Evolutionary conservation across 2,888 invertebrate genomes (phyloP), one percentile per base, ranked within the genome.

Genomic region (Catocala nupta): DNA sequence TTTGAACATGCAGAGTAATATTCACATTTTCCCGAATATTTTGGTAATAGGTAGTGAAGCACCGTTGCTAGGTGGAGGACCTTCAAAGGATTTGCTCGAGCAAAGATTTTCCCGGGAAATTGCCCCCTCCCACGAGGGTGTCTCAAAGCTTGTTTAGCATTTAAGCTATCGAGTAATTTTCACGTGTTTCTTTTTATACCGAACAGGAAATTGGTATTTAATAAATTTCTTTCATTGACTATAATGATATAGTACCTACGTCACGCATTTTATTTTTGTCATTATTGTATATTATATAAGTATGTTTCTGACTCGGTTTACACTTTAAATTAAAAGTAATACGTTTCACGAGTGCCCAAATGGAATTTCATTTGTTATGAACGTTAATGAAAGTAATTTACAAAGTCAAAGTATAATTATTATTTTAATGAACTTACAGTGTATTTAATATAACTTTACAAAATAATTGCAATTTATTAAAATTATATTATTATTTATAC

Each of bases 71-170:
- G 73, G 76, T 59, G 63, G 36, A 48, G 44, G 51, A 49, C 61
- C 67, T 70, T 81, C 70, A 78, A 79, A 82, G 74, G 69, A 69
- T 57, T 80, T 71, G 57, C 55, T 63, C 59, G 60, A 62, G 64
- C 56, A 59, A 67, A 71, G 65, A 62, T 62, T 65, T 77, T 70
- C 56, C 60, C 58, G 59, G 64, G 60, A 77, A 81, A 80, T 77
- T 73, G 71, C 67, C 73, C 72, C 58, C 67, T 68, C 68, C 64
- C 63, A 59, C 42, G 49, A 55, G 11, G 44, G 62, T 65, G 50
- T 68, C 62, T 61, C 47, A 65, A 70, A 67, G 68, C 60, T 63
- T 53, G 65, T 71, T 74, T 59, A 65, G 57, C 62, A 62, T 72
- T 70, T 58, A 65, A 71, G 62, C 56, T 68, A 73, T 67, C 61